Conservation (phyloP, 2,113 vertebrate genomes). For the Prochilodus magdalenae region DNA sequence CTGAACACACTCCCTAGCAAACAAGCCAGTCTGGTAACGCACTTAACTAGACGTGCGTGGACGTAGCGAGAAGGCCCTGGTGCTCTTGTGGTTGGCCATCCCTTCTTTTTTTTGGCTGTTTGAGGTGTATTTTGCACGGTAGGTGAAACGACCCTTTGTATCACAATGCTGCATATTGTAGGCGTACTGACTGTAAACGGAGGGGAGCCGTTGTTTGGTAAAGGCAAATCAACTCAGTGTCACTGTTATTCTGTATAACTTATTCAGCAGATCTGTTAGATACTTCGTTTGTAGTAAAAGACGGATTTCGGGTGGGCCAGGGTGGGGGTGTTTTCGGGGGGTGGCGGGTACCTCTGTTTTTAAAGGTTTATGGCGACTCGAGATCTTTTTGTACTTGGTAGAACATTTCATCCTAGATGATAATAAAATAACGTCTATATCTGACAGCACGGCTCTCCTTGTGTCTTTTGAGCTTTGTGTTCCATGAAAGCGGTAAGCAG, state of each 20-base stretch:
- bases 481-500: neutral
- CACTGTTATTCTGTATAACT: constrained; percentile 82
- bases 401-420: constrained; percentile 89
- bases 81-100: neutral
- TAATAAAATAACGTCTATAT: constrained; percentile 89
- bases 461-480: constrained; percentile 75
- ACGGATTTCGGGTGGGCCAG: constrained; percentile 57
- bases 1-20: neutral
- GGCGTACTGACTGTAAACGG: constrained; percentile 78
- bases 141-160: constrained; percentile 82
- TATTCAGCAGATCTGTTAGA: constrained; percentile 81
- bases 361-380: constrained; percentile 88
- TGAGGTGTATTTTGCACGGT: constrained; percentile 71
- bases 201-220: constrained; percentile 65
- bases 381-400: constrained; percentile 91
- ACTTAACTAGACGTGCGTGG: neutral
- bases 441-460: constrained; percentile 75
- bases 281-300: constrained; percentile 73
- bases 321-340: too few relatives aligned
- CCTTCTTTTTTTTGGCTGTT: constrained; percentile 45
- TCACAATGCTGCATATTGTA: constrained; percentile 86
- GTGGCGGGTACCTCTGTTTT: constrained; percentile 84
- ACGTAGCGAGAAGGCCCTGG: neutral
- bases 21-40: neutral
- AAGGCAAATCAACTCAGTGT: constrained; percentile 65